Percentiles rank a stretch among this genome's conserved stretches.
phyloP scores from a whole-genome alignment of 1,140 invertebrate genomes.

The Amyelois transitella region DNA sequence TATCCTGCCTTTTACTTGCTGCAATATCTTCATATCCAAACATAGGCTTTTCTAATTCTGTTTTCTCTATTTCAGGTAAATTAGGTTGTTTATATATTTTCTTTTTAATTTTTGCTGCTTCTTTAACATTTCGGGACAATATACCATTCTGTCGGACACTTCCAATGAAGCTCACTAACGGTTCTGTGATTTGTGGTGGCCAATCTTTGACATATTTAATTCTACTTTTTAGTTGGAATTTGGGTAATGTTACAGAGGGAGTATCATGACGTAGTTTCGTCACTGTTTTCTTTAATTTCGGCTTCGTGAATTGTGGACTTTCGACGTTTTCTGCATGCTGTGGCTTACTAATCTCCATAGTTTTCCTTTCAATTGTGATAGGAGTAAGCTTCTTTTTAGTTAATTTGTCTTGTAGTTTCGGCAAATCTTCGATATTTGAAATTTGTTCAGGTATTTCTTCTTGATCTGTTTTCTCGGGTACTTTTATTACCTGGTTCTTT shows the following conservation, averaged over 20 bases:
- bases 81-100: constrained; percentile 52
- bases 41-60: constrained; percentile 62
- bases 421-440: background rate
- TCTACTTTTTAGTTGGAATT: constrained; percentile 79
- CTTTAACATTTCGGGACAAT: constrained; percentile 80
- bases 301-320: constrained; percentile 75
- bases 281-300: constrained; percentile 79
- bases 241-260: constrained; percentile 74
- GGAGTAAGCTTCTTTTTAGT: constrained; percentile 44
- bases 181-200: constrained; percentile 75
- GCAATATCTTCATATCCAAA: constrained; percentile 61
- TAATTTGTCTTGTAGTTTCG: constrained; percentile 23
- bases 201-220: constrained; percentile 77
- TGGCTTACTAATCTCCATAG: constrained; percentile 43
- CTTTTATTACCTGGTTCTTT: constrained; percentile 35
- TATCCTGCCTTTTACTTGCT: constrained; percentile 36
- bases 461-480: constrained; percentile 14
- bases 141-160: constrained; percentile 77
- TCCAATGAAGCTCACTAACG: constrained; percentile 71
- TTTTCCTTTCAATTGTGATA: constrained; percentile 59
- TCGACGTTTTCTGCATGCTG: constrained; percentile 58
- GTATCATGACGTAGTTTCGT: constrained; percentile 70
- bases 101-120: constrained; percentile 79
- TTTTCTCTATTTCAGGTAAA: constrained; percentile 67
- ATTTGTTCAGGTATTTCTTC: background rate